A percentile compares a stretch with the other conserved stretches of the same genome.
Conservation (phyloP, 2,797 vertebrate genomes). For the Brachymystax lenok region DNA sequence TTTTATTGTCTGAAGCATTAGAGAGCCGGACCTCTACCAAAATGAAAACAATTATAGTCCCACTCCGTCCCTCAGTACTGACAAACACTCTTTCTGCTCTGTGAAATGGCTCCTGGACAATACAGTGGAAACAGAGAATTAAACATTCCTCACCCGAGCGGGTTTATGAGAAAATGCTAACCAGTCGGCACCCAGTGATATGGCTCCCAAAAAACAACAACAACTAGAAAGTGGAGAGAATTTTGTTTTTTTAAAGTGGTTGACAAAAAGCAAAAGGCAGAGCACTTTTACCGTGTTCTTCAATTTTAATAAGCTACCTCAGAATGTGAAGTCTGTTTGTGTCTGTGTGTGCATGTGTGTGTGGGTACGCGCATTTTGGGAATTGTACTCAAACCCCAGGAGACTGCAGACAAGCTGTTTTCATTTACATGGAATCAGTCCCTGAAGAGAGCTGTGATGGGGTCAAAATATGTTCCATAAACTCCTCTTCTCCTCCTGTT, state of each 20-base stretch:
- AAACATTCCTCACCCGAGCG: slow-evolving; percentile 32
- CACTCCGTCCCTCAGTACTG: slow-evolving; percentile 23
- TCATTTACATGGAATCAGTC: neutral
- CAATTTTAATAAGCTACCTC: neutral
- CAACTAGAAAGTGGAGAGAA: slow-evolving; percentile 16
- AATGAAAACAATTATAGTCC: slow-evolving; percentile 31
- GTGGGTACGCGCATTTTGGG: no score
- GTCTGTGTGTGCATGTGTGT: neutral
- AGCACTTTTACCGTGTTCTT: neutral
- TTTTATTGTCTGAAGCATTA: slow-evolving; percentile 6
- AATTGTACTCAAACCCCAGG: neutral
- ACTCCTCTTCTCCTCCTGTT: neutral
- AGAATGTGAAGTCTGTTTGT: neutral
- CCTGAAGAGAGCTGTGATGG: neutral
- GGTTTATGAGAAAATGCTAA: slow-evolving; percentile 23
- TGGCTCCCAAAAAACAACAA: neutral
- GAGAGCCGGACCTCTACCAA: neutral
- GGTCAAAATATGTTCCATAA: neutral
- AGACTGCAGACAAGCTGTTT: neutral
- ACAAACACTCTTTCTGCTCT: slow-evolving; percentile 9
- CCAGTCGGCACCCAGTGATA: slow-evolving; percentile 4
- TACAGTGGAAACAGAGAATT: slow-evolving; percentile 40
- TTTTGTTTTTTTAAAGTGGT: neutral
- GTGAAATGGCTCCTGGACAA: slow-evolving; percentile 37
- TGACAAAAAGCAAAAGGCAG: neutral